Percentiles rank a stretch among this genome's conserved stretches.
Evolutionary conservation across 2,888 invertebrate species (phyloP).

Genomic region (Watsonalla binaria): DNA sequence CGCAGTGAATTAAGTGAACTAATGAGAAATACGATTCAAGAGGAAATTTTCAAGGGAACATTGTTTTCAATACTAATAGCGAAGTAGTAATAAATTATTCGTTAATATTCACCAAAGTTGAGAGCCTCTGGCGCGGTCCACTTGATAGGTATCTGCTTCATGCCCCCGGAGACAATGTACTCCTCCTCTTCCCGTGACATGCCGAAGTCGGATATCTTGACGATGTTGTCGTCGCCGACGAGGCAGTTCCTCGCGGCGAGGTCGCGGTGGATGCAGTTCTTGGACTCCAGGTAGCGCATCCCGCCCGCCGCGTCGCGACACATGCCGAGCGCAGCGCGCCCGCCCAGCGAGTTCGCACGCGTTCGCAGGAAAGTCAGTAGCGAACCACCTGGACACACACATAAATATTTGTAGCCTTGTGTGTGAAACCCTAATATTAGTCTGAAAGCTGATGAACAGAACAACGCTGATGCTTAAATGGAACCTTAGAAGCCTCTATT

Average conservation of each 20-base stretch:
- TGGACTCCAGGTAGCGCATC: constrained; percentile 96
- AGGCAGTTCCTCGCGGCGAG: constrained; percentile 96
- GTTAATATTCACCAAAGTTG: constrained; percentile 85
- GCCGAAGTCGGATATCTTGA: constrained; percentile 98
- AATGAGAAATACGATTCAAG: too few species aligned
- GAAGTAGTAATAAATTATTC: background rate
- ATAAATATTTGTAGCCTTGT: background rate
- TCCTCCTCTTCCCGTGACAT: constrained; percentile 98
- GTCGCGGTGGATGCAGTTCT: constrained; percentile 97
- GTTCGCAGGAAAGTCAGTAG: constrained; percentile 92
- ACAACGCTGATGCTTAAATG: too few species aligned
- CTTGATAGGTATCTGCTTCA: constrained; percentile 99
- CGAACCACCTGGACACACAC: constrained; percentile 86
- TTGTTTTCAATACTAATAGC: too few species aligned
- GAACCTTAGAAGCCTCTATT: too few species aligned
- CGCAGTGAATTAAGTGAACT: too few species aligned
- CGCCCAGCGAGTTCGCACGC: constrained; percentile 81
- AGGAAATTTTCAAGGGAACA: too few species aligned
- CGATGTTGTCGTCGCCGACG: constrained; percentile 90
- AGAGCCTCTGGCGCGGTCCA: constrained; percentile 99
- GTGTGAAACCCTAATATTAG: background rate
- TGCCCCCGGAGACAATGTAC: constrained; percentile 97
- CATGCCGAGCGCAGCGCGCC: constrained; percentile 89
- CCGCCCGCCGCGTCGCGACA: constrained; percentile 95
- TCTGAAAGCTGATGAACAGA: too few species aligned